Conservation (phyloP, 2,888 invertebrate genomes). For the Lepeophtheirus nordmannii region DNA sequence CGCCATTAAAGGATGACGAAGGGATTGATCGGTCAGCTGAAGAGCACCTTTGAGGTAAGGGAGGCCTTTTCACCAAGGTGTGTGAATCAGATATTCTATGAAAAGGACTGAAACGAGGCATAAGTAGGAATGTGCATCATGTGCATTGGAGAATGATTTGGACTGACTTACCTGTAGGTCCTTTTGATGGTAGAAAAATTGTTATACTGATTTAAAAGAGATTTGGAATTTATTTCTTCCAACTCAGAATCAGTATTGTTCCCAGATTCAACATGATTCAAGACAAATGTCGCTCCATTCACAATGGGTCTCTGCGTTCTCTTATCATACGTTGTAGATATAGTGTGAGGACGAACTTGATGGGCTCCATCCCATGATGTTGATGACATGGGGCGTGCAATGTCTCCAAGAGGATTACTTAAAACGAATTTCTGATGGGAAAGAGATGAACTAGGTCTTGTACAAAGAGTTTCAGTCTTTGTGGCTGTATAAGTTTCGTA, state of each 20-base stretch:
- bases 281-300: not conserved
- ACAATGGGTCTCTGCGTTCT: not conserved
- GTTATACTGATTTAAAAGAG: not conserved
- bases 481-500: not conserved
- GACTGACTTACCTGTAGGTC: conserved; percentile 10
- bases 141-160: not conserved
- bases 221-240: not conserved
- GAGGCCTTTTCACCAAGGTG: conserved; percentile 6
- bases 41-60: conserved; percentile 12
- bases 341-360: not conserved
- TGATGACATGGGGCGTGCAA: not conserved
- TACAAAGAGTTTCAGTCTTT: not conserved
- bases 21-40: conserved; percentile 11
- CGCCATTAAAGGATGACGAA: not conserved
- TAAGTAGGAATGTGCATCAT: not conserved
- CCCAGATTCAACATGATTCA: not conserved
- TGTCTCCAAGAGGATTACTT: not conserved
- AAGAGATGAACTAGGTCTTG: not conserved
- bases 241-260: not conserved
- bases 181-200: conserved; percentile 16
- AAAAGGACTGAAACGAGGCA: not conserved
- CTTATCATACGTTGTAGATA: not conserved
- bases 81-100: not conserved
- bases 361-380: not conserved
- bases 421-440: not conserved